Conservation (phyloP, 2,888 invertebrate genomes). For the Criorhina ranunculi region DNA sequence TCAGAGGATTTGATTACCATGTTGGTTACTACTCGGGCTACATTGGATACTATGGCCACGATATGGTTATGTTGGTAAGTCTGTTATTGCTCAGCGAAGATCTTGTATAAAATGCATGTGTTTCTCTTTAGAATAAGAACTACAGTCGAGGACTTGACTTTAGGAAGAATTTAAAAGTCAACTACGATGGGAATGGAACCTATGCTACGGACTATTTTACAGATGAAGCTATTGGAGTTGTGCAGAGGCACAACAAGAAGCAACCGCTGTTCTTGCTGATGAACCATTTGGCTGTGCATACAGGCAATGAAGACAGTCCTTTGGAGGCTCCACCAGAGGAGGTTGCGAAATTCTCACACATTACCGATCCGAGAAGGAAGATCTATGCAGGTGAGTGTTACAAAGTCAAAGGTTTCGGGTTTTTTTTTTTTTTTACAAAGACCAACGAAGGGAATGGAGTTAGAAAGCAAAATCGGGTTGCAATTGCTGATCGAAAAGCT, state of each 20-base stretch:
- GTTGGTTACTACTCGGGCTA: conserved; percentile 94
- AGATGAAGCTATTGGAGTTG: conserved; percentile 87
- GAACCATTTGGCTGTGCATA: conserved; percentile 92
- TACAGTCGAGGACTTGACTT: conserved; percentile 85
- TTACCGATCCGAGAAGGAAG: conserved; percentile 88
- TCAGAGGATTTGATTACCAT: conserved; percentile 92
- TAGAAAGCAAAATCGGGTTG: too few species aligned
- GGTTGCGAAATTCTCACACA: conserved; percentile 88
- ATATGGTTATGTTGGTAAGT: conserved; percentile 84
- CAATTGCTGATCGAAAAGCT: too few species aligned
- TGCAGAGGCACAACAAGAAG: conserved; percentile 86
- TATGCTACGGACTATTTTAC: conserved; percentile 91
- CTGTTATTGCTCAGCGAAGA: not conserved
- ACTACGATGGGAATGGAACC: conserved; percentile 85
- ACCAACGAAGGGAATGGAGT: too few species aligned
- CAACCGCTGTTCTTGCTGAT: conserved; percentile 92
- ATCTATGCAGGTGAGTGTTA: conserved; percentile 88
- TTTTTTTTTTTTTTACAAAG: too few species aligned
- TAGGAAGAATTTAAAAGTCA: conserved; percentile 85
- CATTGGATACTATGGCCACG: conserved; percentile 92
- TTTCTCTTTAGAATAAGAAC: conserved; percentile 78
- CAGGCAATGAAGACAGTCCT: conserved; percentile 89
- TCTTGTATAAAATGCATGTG: not conserved
- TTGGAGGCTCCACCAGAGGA: conserved; percentile 91
- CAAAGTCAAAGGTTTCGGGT: not conserved